phyloP scores from a whole-genome alignment of 2,113 vertebrate species.

The Mungos mungo region DNA sequence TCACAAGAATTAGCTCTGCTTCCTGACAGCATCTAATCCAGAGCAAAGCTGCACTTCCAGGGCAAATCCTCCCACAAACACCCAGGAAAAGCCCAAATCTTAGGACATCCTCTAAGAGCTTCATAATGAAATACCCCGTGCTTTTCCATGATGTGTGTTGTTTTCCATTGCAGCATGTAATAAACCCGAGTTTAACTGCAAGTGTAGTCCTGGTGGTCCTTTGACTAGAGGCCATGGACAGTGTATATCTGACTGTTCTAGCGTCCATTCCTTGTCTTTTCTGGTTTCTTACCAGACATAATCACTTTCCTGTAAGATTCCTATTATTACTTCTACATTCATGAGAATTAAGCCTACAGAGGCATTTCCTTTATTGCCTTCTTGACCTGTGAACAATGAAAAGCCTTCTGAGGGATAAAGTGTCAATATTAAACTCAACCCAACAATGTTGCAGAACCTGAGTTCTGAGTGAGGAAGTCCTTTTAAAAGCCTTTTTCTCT shows the following conservation, averaged over 20 bases:
- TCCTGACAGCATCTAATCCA: not conserved
- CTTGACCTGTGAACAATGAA: not conserved
- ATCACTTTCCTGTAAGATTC: not conserved
- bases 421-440: not conserved
- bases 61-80: not conserved
- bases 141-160: not conserved
- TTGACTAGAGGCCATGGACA: not conserved
- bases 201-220: not conserved
- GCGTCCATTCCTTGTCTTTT: not conserved
- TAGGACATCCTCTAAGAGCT: not conserved
- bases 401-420: not conserved
- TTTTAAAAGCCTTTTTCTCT: not conserved
- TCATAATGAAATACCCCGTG: not conserved
- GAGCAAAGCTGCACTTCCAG: not conserved
- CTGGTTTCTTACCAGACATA: not conserved
- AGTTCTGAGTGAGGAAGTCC: not conserved
- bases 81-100: not conserved
- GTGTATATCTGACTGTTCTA: not conserved
- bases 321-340: too few relatives aligned
- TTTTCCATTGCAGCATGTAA: not conserved
- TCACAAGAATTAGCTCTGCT: not conserved
- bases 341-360: not conserved
- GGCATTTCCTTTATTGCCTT: not conserved
- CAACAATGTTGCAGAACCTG: not conserved
- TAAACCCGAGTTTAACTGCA: not conserved